Base-by-base conservation (phyloP, 35 echinoderm and acorn worm species). In the Ophiothrix spiculata region DNA sequence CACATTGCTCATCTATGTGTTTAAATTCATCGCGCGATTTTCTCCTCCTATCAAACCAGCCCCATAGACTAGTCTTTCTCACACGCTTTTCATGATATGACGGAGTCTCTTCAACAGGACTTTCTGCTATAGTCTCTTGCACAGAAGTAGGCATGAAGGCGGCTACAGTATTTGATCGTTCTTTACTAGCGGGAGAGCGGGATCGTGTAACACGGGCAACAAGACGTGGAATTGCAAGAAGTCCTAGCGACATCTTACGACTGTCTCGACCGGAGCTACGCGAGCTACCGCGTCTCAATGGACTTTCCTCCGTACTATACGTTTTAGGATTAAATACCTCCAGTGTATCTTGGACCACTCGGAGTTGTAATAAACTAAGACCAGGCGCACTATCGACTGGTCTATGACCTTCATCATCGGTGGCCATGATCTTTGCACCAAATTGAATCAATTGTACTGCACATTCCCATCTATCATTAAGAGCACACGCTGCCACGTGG, bases 21-120 rank as follows among this genome's bases (percentile, higher is more conserved):
- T 76, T 90, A 0, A 74, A 74, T 31, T 90, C 88, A 29, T 90
- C 88, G 12, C 88, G 81, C 28, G 88, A 90, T 33, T 83, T 90
- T 21, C 88, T 81, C 17, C 88, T n/a, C 60, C 88, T 35, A 29
- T 90, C 81, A 14, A 81, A 69, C 88, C 88, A 90, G 32, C 81
- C 56, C 88, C 88, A 90, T 0, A 90, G 74, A 49, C 88, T 90
- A 64, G 82, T 90, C 75, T 90, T 90, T n/a, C 88, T 37, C 32
- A 37, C 63, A 8, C 81, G 46, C 36, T 84, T 84, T 31, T 84
- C 81, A 31, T 31, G n/a, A 19, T 23, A 49, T 0, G 81, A 12
- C 1, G 32, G 81, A 21, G 49, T 31, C 38, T 49, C 80, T 25
- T 45, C 49, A 12, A 46, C 80, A 25, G 13, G 13, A 34, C 42